phyloP scores from a whole-genome alignment of 2,888 invertebrate species.

The Kuschelorhynchus macadamiae region DNA sequence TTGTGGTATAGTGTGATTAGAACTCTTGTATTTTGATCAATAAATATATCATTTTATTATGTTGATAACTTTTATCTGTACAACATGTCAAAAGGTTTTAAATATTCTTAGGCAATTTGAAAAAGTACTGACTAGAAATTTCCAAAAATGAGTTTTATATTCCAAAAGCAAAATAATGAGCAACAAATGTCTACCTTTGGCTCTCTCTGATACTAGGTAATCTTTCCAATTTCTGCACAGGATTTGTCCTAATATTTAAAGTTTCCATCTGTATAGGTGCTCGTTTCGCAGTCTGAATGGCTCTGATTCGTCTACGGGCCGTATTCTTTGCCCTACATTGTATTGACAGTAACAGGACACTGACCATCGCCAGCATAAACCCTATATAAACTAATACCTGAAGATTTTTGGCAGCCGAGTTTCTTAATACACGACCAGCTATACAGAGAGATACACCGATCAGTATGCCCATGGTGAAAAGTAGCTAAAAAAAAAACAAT shows the following conservation, averaged over 20 bases:
- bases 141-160: too few relatives aligned
- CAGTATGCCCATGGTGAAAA: slow-evolving; percentile 77
- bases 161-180: too few relatives aligned
- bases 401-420: slow-evolving; percentile 76
- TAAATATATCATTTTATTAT: too few relatives aligned
- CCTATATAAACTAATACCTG: slow-evolving; percentile 78
- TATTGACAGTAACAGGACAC: slow-evolving; percentile 74
- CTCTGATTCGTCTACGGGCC: slow-evolving; percentile 61
- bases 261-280: slow-evolving; percentile 63
- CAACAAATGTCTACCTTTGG: slow-evolving; percentile 52
- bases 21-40: too few relatives aligned
- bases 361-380: slow-evolving; percentile 75
- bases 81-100: too few relatives aligned
- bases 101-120: too few relatives aligned
- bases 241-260: slow-evolving; percentile 55
- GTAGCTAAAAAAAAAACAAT: slow-evolving; percentile 69
- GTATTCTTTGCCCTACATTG: slow-evolving; percentile 73
- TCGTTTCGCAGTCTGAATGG: slow-evolving; percentile 60
- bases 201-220: slow-evolving; percentile 47
- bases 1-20: too few relatives aligned
- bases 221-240: slow-evolving; percentile 46
- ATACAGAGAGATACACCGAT: slow-evolving; percentile 77
- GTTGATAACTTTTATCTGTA: too few relatives aligned
- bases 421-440: slow-evolving; percentile 76
- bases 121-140: too few relatives aligned